Evolutionary conservation across 1,140 invertebrate species (phyloP), one percentile per base, ranked within the genome.

Genomic region (Drosophila kepulauana): DNA sequence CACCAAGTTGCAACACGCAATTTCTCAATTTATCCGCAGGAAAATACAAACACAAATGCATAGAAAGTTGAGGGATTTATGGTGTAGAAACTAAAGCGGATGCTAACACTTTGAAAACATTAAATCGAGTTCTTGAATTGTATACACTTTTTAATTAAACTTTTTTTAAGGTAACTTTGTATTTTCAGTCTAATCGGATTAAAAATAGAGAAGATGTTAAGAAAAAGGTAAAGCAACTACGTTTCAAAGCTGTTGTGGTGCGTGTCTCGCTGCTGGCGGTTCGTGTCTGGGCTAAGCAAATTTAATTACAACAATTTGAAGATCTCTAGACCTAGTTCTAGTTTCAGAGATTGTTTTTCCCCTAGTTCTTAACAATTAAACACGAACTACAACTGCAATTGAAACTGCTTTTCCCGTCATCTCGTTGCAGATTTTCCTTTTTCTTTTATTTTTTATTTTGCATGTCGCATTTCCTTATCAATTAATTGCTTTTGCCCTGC

Each of bases 381-480:
- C 41, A 43, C 8, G 13, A 6, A 7, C 45, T 15, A 5, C 11
- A 48, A 15, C 5, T 48, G 33, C 33, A 33, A 33, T 8, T 52
- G 30, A 25, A 52, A 13, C 38, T 25, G 46, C 25, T 51, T 46
- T 75, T 68, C 43, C 59, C 57, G 41, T 48, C 43, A 59, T 68
- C 62, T 68, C 65, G 33, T 52, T 69, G 51, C 30, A 49, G 13
- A 28, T 38, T 63, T 57, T 15, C 10, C 8, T 15, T 20, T 7
- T 38, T 38, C n/a, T 43, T 43, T 13, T 43, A n/a, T 43, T 10
- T 8, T n/a, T 41, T 41, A 10, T 41, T 10, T 11, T 51, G 59
- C 58, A 46, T 61, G 8, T 57, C 68, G 52, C 51, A 71, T 66
- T 74, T 75, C 51, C 49, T 57, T 76, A 72, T 73, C 74, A 72